Conservation (phyloP, 2,797 vertebrate genomes). For the Takifugu rubripes region DNA sequence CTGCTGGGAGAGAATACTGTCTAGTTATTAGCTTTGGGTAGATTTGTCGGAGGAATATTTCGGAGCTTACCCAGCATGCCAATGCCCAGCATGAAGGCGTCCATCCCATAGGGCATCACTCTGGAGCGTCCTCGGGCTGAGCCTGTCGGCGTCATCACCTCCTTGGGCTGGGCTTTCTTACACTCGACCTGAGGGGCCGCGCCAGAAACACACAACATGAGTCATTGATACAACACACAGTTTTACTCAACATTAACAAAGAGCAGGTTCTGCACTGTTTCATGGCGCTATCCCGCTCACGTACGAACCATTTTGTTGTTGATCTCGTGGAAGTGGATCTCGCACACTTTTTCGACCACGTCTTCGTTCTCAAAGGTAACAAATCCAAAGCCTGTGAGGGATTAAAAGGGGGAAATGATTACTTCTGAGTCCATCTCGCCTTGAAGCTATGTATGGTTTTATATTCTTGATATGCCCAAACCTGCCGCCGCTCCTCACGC, state of each 20-base stretch:
- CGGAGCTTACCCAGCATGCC: constrained; percentile 91
- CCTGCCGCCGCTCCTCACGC: too few relatives aligned
- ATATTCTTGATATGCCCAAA: too few relatives aligned
- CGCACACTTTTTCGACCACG: constrained; percentile 98
- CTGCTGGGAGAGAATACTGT: too few relatives aligned
- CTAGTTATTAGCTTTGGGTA: too few relatives aligned
- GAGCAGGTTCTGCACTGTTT: too few relatives aligned
- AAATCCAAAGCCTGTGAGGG: constrained; percentile 88
- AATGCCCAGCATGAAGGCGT: constrained; percentile 98
- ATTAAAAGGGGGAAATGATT: constrained; percentile 16
- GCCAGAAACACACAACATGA: not conserved
- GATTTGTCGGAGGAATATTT: not conserved
- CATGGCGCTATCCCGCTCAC: not conserved
- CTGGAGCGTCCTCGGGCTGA: constrained; percentile 93
- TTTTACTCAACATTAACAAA: too few relatives aligned
- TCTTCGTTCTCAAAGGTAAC: constrained; percentile 98
- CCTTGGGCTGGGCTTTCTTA: constrained; percentile 99
- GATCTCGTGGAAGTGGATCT: constrained; percentile 99
- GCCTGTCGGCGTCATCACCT: constrained; percentile 97
- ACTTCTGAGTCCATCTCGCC: not conserved
- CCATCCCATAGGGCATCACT: constrained; percentile 99
- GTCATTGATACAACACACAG: too few relatives aligned
- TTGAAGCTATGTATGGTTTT: too few relatives aligned
- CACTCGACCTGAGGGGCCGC: constrained; percentile 87
- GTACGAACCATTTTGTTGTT: constrained; percentile 95